phyloP scores from a whole-genome alignment of 2,113 vertebrate species.

The Entelurus aequoreus region DNA sequence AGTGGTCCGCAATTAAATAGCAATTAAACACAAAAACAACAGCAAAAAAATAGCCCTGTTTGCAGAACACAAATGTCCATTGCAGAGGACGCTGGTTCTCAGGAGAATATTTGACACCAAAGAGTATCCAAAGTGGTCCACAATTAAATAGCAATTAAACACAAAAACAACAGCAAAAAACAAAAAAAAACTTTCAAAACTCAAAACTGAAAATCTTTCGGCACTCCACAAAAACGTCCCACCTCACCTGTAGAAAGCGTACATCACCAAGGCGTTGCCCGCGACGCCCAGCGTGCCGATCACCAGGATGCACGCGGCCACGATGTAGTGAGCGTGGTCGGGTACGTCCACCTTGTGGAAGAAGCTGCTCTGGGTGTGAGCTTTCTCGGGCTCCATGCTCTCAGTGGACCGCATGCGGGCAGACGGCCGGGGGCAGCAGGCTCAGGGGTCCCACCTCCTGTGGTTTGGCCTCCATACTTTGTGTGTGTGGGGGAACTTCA shows the following conservation, averaged over 20 bases:
- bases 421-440: background rate
- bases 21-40: too few species aligned
- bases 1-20: too few species aligned
- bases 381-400: slow-evolving; percentile 65
- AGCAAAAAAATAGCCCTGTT: too few species aligned
- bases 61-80: too few species aligned
- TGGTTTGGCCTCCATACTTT: slow-evolving; percentile 21
- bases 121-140: too few species aligned
- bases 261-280: slow-evolving; percentile 88
- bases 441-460: background rate
- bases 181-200: too few species aligned
- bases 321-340: slow-evolving; percentile 81
- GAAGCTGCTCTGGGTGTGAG: slow-evolving; percentile 58
- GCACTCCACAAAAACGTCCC: background rate
- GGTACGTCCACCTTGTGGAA: slow-evolving; percentile 79
- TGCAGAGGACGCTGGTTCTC: too few species aligned
- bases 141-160: too few species aligned
- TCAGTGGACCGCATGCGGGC: slow-evolving; percentile 56
- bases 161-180: background rate
- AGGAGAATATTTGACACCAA: too few species aligned
- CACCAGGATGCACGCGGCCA: slow-evolving; percentile 79
- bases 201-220: background rate
- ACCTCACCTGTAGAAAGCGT: slow-evolving; percentile 86
- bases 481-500: background rate
- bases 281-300: slow-evolving; percentile 82